phyloP scores from a whole-genome alignment of 2,113 vertebrate species.

The Synodontis membranacea region DNA sequence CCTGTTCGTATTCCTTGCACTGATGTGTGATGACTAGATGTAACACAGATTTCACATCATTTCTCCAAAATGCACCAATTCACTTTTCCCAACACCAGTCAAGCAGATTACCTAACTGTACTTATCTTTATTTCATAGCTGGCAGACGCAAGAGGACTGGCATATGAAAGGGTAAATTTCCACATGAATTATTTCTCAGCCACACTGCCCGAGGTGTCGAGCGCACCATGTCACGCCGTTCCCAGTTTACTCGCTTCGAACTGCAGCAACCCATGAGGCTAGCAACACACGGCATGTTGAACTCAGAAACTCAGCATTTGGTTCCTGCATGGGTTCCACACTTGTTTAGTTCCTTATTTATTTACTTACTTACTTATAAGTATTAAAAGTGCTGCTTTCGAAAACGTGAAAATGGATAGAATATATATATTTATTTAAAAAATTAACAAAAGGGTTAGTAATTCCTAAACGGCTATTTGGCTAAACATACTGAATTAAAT shows the following conservation, averaged over 20 bases:
- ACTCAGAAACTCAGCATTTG: no score
- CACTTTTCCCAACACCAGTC: conserved; percentile 31
- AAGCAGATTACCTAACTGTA: conserved; percentile 51
- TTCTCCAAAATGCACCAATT: not conserved
- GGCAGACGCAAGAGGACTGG: conserved; percentile 56
- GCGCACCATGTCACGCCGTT: conserved; percentile 2
- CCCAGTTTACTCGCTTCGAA: not conserved
- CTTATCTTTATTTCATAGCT: conserved; percentile 74
- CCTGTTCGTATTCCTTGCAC: not conserved
- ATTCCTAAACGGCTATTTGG: no score
- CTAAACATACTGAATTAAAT: no score
- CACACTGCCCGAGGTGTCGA: conserved; percentile 45
- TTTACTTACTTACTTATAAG: no score
- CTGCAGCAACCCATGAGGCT: not conserved
- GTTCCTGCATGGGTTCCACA: no score
- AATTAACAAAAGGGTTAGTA: no score
- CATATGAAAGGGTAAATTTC: conserved; percentile 71
- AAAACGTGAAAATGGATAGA: no score
- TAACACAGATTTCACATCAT: not conserved
- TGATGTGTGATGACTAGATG: not conserved
- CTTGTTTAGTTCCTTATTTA: no score
- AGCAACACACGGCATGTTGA: not conserved
- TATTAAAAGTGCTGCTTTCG: no score
- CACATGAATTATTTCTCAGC: conserved; percentile 68
- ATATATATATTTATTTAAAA: no score